These are phyloP conservation scores for Ceratotherium simum DNA, from an alignment of 2,113 vertebrate species.

Conservation along the genomic window DNA sequence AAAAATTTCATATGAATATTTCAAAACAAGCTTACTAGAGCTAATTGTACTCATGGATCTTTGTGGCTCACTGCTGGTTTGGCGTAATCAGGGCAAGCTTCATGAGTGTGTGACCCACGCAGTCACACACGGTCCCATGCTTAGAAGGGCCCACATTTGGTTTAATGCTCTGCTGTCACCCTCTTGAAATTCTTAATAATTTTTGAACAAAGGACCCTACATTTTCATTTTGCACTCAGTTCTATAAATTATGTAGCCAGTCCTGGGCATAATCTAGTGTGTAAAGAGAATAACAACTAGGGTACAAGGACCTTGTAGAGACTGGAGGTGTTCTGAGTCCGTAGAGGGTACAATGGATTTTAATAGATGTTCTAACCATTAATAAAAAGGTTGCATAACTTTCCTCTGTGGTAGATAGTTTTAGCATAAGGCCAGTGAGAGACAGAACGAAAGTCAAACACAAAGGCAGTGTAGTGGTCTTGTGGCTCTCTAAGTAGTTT, in stretches of 20 bases:
- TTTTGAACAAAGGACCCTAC: not conserved
- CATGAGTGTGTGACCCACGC: not conserved
- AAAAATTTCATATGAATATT: not conserved
- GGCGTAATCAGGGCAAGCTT: not conserved
- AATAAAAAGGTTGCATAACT: not conserved
- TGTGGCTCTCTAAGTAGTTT: not conserved
- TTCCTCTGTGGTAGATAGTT: not conserved
- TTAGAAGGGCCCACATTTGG: not conserved
- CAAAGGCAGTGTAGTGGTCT: not conserved
- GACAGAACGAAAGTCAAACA: not conserved
- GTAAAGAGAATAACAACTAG: not conserved
- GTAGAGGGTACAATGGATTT: not conserved
- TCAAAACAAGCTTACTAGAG: not conserved
- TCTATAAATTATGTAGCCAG: not conserved
- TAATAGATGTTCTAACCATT: not conserved
- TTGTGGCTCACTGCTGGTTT: not conserved
- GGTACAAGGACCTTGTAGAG: not conserved
- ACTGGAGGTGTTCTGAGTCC: slow-evolving; percentile 3
- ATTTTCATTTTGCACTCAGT: not conserved
- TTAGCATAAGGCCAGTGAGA: not conserved
- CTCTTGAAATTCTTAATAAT: not conserved
- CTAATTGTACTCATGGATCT: not conserved
- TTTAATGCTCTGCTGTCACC: not conserved
- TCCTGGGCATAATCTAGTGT: not conserved
- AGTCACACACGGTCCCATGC: not conserved